Evolutionary conservation across 2,888 invertebrate species (phyloP), one percentile per base, ranked within the genome.

Genomic region (Meteorus colon): DNA sequence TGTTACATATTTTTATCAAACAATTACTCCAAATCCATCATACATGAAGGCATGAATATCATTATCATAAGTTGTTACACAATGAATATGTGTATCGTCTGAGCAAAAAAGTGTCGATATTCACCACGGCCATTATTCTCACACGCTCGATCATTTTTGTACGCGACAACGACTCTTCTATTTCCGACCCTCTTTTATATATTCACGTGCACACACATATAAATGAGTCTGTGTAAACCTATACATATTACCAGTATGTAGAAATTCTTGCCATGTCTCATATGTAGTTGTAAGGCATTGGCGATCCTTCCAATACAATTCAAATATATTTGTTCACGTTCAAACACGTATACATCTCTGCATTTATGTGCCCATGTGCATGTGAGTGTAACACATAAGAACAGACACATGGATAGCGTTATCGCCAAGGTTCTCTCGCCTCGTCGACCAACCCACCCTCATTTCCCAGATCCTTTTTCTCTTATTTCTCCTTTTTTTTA

Each of bases 141-240:
- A 67, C 67, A 67, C 48, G 45, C 27, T 27, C 45, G 67, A 67
- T 67, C 24, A 67, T 67, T 41, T 41, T 41, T 67, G 67, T 67
- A 45, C 14, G 67, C 65, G 65, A 65, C 65, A 37, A 67, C 67
- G 48, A 45, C 45, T 24, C 45, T 48, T 65, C 67, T 45, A 41
- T 24, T 45, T 67, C 24, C 27, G 14, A 16, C n/a, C 48, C 48
- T 4, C 48, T n/a, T 48, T 16, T 16, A 48, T 48, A 68, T 68
- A 68, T 68, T 68, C 51, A 68, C 48, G 29, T n/a, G 51, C 48
- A 48, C 48, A 68, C 8, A 51, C 16, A 48, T 29, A 51, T 31
- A 24, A 19, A n/a, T 16, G 14, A 4, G 8, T 16, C n/a, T 37
- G n/a, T 37, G 8, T 24, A 65, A 34, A 37, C 31, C 29, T n/a